Percentiles rank a stretch among this genome's conserved stretches.
These are phyloP conservation scores for Ferdinandea cuprea DNA, from an alignment of 2,888 invertebrate genomes.

Conservation along the genomic window DNA sequence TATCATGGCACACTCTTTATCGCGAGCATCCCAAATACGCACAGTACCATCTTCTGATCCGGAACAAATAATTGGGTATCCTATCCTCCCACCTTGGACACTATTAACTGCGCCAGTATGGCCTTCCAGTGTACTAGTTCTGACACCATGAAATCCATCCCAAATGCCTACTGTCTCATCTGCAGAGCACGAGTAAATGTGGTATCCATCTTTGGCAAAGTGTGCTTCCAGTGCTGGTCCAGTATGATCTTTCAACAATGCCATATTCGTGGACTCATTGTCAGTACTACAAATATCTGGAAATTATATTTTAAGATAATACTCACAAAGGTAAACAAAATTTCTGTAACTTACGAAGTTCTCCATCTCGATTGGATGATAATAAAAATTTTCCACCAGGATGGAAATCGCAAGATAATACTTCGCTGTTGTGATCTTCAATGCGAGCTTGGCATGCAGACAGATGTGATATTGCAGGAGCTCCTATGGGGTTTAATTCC, in stretches of 20 bases:
- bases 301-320: neutral
- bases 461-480: neutral
- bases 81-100: conserved; percentile 84
- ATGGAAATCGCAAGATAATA: conserved; percentile 37
- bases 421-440: conserved; percentile 28
- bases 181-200: conserved; percentile 94
- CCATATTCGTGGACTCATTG: conserved; percentile 98
- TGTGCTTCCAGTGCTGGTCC: conserved; percentile 97
- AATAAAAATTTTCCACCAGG: conserved; percentile 21
- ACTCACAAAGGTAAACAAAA: neutral
- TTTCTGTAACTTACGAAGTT: conserved; percentile 39
- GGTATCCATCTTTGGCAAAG: conserved; percentile 92
- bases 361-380: conserved; percentile 21
- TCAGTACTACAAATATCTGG: conserved; percentile 87
- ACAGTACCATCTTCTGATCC: conserved; percentile 98
- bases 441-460: conserved; percentile 2
- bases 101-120: conserved; percentile 90
- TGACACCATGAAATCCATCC: conserved; percentile 95
- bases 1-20: conserved; percentile 86
- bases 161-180: conserved; percentile 97
- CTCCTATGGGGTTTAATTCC: conserved; percentile 78
- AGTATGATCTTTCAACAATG: conserved; percentile 95
- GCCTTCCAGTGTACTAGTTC: conserved; percentile 95
- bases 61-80: conserved; percentile 93
- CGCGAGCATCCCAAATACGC: conserved; percentile 95